These are phyloP conservation scores for Salminus brasiliensis DNA, from an alignment of 2,113 vertebrate genomes.

Conservation along the genomic window DNA sequence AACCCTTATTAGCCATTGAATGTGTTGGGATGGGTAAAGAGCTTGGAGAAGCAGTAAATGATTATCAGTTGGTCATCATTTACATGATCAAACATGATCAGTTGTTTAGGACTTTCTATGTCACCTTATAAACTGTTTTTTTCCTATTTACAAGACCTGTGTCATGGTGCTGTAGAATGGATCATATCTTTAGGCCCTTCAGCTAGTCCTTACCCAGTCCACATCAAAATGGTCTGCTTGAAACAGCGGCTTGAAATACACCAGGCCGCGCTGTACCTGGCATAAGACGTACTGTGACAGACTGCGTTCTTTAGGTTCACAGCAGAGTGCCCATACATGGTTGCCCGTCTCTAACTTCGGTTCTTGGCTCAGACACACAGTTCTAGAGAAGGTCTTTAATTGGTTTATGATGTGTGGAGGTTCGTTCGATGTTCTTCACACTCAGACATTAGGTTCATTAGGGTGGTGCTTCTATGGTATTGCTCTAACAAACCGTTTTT, in stretches of 20 bases:
- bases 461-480: no score
- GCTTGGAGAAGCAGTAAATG: no score
- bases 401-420: neutral
- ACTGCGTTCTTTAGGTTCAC: neutral
- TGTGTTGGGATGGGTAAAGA: no score
- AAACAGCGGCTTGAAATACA: conserved; percentile 11
- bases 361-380: neutral
- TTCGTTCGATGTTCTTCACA: neutral
- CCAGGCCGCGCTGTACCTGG: neutral
- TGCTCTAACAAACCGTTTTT: neutral
- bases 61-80: no score
- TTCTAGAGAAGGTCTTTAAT: no score
- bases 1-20: no score
- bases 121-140: neutral
- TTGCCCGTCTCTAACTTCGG: neutral
- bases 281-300: neutral
- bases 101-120: no score
- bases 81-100: no score
- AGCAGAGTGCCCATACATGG: neutral
- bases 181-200: neutral
- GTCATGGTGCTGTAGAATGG: neutral
- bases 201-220: conserved; percentile 12
- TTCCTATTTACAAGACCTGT: neutral
- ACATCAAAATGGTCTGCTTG: conserved; percentile 19
- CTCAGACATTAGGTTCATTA: no score